Evolutionary conservation across 23 tunicate species (phyloP).

Genomic region (Styela plicata): DNA sequence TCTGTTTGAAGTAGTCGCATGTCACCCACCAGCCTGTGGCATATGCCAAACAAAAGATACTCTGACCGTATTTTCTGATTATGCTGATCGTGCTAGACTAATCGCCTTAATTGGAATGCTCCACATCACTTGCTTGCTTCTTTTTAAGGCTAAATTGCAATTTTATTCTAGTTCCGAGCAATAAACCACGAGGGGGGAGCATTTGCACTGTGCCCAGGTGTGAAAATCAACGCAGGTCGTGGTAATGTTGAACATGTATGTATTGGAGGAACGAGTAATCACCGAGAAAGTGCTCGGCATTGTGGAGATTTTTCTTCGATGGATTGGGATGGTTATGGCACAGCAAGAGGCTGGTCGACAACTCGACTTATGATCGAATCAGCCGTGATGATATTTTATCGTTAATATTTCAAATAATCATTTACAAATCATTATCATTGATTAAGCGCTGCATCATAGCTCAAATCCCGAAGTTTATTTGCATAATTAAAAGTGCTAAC

Average conservation of each 20-base stretch:
- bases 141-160: too few species aligned
- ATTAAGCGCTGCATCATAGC: too few species aligned
- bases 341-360: neutral
- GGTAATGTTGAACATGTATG: slow-evolving; percentile 2
- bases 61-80: too few species aligned
- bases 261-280: slow-evolving; percentile 5
- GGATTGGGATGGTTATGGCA: neutral
- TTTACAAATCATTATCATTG: too few species aligned
- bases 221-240: neutral
- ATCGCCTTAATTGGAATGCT: too few species aligned
- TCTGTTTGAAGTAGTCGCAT: too few species aligned
- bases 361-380: neutral
- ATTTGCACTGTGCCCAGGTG: slow-evolving; percentile 31
- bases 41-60: too few species aligned
- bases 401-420: slow-evolving; percentile 3
- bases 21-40: too few species aligned
- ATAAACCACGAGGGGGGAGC: slow-evolving; percentile 14
- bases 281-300: neutral
- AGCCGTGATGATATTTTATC: slow-evolving; percentile 29
- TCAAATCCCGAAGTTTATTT: too few species aligned
- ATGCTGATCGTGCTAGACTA: too few species aligned
- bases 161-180: slow-evolving; percentile 28
- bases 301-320: slow-evolving; percentile 30
- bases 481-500: too few species aligned
- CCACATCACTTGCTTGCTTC: too few species aligned